phyloP scores from a whole-genome alignment of 2,888 invertebrate genomes.

The Acrobasis repandana region DNA sequence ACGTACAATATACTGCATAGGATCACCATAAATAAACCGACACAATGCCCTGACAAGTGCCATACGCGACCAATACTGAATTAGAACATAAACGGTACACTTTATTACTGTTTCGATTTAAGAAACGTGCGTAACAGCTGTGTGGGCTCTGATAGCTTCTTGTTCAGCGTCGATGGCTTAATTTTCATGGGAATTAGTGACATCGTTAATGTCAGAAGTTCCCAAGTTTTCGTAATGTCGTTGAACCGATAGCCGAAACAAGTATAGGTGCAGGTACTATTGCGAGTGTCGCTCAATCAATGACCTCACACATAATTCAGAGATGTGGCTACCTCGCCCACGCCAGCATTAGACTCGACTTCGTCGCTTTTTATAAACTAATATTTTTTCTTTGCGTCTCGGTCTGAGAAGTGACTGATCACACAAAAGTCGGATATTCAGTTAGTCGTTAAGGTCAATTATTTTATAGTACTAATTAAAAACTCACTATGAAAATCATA shows the following conservation, averaged over 20 bases:
- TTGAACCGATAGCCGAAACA: slow-evolving; percentile 47
- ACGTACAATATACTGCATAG: slow-evolving; percentile 44
- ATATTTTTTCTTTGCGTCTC: slow-evolving; percentile 26
- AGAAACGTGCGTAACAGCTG: slow-evolving; percentile 68
- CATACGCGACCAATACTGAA: slow-evolving; percentile 67
- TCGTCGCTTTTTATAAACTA: slow-evolving; percentile 55
- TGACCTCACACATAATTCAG: slow-evolving; percentile 73
- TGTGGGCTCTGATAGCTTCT: slow-evolving; percentile 36
- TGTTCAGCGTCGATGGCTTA: slow-evolving; percentile 46
- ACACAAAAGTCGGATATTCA: slow-evolving; percentile 10
- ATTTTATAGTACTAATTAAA: background rate
- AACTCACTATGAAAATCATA: background rate
- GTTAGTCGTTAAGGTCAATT: background rate
- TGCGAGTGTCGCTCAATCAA: slow-evolving; percentile 62
- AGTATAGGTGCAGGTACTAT: slow-evolving; percentile 33
- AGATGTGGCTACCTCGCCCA: slow-evolving; percentile 69
- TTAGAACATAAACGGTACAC: slow-evolving; percentile 68
- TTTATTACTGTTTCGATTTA: slow-evolving; percentile 65
- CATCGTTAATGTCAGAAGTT: slow-evolving; percentile 36
- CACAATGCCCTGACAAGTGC: slow-evolving; percentile 62
- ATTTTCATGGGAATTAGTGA: slow-evolving; percentile 44
- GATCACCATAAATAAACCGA: slow-evolving; percentile 61
- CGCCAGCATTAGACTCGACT: slow-evolving; percentile 54
- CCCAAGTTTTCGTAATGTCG: slow-evolving; percentile 40
- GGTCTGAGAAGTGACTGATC: slow-evolving; percentile 7